These are phyloP conservation scores for Molossus molossus DNA, from an alignment of 2,797 vertebrate genomes.

Conservation along the genomic window DNA sequence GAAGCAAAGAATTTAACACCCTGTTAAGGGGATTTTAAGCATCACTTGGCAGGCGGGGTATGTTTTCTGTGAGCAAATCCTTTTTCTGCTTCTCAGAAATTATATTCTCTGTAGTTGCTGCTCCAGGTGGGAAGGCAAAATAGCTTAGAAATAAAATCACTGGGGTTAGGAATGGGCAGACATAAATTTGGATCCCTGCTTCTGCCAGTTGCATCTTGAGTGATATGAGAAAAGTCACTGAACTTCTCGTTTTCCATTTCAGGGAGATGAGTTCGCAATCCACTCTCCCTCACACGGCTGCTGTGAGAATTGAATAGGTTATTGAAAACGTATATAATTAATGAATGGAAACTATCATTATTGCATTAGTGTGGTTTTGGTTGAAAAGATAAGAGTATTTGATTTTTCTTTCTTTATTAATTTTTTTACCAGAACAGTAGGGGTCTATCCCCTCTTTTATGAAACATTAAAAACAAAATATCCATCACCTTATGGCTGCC, in stretches of 20 bases:
- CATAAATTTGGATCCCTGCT: background rate
- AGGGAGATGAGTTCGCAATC: slow-evolving; percentile 36
- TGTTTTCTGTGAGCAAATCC: slow-evolving; percentile 81
- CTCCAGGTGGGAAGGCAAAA: slow-evolving; percentile 78
- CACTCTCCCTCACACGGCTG: background rate
- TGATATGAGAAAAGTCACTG: slow-evolving; percentile 26
- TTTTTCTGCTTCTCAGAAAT: slow-evolving; percentile 80
- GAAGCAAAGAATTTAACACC: slow-evolving; percentile 85
- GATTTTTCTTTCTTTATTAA: slow-evolving; percentile 35
- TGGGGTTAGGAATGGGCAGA: slow-evolving; percentile 31
- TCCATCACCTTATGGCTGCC: background rate
- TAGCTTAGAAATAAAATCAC: slow-evolving; percentile 70
- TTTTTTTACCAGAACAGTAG: slow-evolving; percentile 5
- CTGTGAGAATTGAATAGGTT: slow-evolving; percentile 34
- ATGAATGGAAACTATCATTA: slow-evolving; percentile 58
- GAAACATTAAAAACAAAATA: slow-evolving; percentile 38
- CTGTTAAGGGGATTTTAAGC: slow-evolving; percentile 85
- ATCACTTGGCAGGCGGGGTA: slow-evolving; percentile 80
- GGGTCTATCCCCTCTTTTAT: background rate
- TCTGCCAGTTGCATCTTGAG: slow-evolving; percentile 41
- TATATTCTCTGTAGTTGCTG: slow-evolving; percentile 76
- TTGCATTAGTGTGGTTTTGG: slow-evolving; percentile 28
- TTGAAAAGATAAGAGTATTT: slow-evolving; percentile 44
- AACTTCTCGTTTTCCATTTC: slow-evolving; percentile 63
- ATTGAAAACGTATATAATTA: slow-evolving; percentile 56